Evolutionary conservation across 2,797 vertebrate species (phyloP).

Genomic region (Octomys mimax): DNA sequence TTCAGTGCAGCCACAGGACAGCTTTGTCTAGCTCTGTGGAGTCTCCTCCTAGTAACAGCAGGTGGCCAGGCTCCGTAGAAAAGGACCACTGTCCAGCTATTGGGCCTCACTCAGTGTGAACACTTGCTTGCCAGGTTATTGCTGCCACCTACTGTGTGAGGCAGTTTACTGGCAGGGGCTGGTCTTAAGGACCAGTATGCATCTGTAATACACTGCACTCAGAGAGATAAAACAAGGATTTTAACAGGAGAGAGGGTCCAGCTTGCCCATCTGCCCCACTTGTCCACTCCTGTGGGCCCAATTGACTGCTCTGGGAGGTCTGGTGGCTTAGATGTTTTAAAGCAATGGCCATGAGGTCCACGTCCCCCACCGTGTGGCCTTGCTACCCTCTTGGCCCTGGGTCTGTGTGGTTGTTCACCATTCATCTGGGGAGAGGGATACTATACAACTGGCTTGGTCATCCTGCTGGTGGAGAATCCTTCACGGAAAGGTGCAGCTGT

Average conservation of each 20-base stretch:
- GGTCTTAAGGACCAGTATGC: conserved; percentile 48
- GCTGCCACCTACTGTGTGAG: conserved; percentile 40
- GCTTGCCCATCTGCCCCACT: conserved; percentile 45
- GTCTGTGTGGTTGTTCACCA: conserved; percentile 5
- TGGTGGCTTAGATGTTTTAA: conserved; percentile 57
- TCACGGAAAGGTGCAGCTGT: background rate
- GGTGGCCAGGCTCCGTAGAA: conserved; percentile 33
- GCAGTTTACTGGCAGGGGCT: conserved; percentile 40
- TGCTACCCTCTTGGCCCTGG: background rate
- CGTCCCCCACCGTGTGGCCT: background rate
- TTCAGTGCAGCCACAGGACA: conserved; percentile 14
- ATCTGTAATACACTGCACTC: background rate
- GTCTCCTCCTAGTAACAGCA: background rate
- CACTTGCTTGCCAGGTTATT: conserved; percentile 59
- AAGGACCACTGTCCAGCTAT: conserved; percentile 18
- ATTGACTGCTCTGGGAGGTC: conserved; percentile 25
- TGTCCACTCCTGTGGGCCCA: conserved; percentile 45
- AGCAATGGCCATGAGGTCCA: background rate
- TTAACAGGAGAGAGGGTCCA: conserved; percentile 55
- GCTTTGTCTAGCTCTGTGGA: conserved; percentile 44
- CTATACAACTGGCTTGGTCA: background rate
- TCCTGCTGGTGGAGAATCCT: background rate
- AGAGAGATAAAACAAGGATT: conserved; percentile 60
- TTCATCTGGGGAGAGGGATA: background rate
- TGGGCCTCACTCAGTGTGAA: conserved; percentile 39